Percentiles rank a stretch among this genome's conserved stretches.
Conservation (phyloP, 2,888 invertebrate species). For the Cyclophora punctaria region DNA sequence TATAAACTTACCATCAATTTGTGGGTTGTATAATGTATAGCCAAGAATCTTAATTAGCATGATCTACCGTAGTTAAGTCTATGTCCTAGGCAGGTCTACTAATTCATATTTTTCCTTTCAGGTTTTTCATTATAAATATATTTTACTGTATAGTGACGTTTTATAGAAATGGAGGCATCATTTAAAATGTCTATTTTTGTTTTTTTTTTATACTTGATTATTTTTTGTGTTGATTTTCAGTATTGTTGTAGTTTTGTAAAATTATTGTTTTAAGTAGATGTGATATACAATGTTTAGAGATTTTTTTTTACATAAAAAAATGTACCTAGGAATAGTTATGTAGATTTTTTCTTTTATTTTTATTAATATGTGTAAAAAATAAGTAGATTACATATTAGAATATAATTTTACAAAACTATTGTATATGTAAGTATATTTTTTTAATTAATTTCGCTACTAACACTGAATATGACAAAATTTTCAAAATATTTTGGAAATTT, state of each 20-base stretch:
- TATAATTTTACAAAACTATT: slow-evolving; percentile 28
- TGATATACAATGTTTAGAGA: not conserved
- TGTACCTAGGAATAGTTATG: slow-evolving; percentile 3
- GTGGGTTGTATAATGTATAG: too few species aligned
- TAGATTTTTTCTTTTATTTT: too few species aligned
- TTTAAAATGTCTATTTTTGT: slow-evolving; percentile 62
- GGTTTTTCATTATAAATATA: slow-evolving; percentile 33
- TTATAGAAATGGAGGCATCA: slow-evolving; percentile 67
- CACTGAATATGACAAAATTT: slow-evolving; percentile 36
- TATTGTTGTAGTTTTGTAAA: slow-evolving; percentile 24
- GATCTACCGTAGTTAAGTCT: too few species aligned
- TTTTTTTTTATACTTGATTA: slow-evolving; percentile 17
- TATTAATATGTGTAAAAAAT: slow-evolving; percentile 8
- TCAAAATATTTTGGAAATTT: slow-evolving; percentile 36
- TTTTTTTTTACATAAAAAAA: not conserved
- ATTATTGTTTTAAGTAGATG: slow-evolving; percentile 16
- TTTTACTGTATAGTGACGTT: slow-evolving; percentile 15
- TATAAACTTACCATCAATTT: too few species aligned
- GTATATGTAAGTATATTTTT: not conserved
- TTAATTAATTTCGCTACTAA: slow-evolving; percentile 48
- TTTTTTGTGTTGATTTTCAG: slow-evolving; percentile 20
- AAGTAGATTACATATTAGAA: too few species aligned
- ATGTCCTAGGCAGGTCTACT: not conserved
- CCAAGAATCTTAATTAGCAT: too few species aligned
- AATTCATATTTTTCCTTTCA: slow-evolving; percentile 30